Evolutionary conservation across 2,888 invertebrate species (phyloP).

Genomic region (Diarsia mendica): DNA sequence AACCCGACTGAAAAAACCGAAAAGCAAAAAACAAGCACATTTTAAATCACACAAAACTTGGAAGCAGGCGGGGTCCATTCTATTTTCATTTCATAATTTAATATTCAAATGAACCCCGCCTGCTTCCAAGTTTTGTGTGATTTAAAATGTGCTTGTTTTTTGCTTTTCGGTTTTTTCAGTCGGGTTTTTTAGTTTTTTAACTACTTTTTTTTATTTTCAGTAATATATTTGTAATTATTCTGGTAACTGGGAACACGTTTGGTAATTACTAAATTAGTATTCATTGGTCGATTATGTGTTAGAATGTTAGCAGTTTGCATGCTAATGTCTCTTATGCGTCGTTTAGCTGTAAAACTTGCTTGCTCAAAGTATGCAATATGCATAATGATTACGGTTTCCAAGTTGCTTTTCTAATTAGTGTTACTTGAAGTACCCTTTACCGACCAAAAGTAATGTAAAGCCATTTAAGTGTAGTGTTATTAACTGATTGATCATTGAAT

Average conservation of each 20-base stretch:
- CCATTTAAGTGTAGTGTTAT: neutral
- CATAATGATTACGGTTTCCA: neutral
- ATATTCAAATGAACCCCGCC: too few species aligned
- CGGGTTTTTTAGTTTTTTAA: too few species aligned
- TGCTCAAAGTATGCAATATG: constrained; percentile 17
- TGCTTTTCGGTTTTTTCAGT: too few species aligned
- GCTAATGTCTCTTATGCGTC: constrained; percentile 19
- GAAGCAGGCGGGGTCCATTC: too few species aligned
- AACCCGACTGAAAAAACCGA: too few species aligned
- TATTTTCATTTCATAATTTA: too few species aligned
- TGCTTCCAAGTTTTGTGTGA: too few species aligned
- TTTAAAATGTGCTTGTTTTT: too few species aligned
- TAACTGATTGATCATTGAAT: constrained; percentile 20
- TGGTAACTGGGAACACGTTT: constrained; percentile 5
- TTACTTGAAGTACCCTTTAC: neutral
- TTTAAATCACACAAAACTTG: too few species aligned
- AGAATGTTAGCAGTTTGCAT: constrained; percentile 27
- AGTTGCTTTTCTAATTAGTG: neutral
- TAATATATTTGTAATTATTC: neutral
- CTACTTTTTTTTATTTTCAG: constrained; percentile 3
- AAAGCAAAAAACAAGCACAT: too few species aligned
- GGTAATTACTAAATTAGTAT: constrained; percentile 25
- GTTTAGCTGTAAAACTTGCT: constrained; percentile 12
- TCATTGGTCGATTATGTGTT: constrained; percentile 22
- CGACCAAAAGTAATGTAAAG: neutral